phyloP scores from a whole-genome alignment of 2,888 invertebrate species.

The Napeogenes sylphis region DNA sequence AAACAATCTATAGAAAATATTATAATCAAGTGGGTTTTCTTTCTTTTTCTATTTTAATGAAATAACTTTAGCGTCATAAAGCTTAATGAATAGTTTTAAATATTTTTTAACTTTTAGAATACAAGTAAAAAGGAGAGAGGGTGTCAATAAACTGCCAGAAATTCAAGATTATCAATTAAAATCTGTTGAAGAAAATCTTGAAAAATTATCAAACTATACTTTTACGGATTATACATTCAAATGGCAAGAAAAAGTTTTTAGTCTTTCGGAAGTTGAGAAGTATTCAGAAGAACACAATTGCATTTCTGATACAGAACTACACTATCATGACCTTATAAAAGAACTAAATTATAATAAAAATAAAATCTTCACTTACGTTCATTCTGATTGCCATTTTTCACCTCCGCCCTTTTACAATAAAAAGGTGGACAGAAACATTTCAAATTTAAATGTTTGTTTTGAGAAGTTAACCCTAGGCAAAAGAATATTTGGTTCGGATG shows the following conservation, averaged over 20 bases:
- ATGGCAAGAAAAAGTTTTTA: slow-evolving; percentile 87
- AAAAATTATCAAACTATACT: slow-evolving; percentile 37
- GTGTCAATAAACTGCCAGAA: slow-evolving; percentile 55
- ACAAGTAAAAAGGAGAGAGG: slow-evolving; percentile 54
- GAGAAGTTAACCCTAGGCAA: slow-evolving; percentile 44
- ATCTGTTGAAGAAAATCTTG: slow-evolving; percentile 36
- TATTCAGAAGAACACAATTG: slow-evolving; percentile 81
- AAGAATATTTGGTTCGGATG: slow-evolving; percentile 35
- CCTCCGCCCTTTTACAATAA: slow-evolving; percentile 48
- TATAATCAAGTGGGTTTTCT: slow-evolving; percentile 66
- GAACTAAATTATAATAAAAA: slow-evolving; percentile 49
- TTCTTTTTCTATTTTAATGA: neutral
- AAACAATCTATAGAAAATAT: slow-evolving; percentile 69
- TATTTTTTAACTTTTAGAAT: slow-evolving; percentile 46
- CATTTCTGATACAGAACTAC: slow-evolving; percentile 74
- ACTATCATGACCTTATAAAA: slow-evolving; percentile 49
- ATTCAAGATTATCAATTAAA: slow-evolving; percentile 55
- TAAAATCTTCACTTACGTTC: slow-evolving; percentile 76
- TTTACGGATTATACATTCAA: slow-evolving; percentile 65
- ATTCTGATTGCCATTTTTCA: slow-evolving; percentile 73
- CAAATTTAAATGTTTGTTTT: slow-evolving; percentile 44
- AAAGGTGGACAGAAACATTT: slow-evolving; percentile 25
- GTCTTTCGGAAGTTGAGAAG: slow-evolving; percentile 77
- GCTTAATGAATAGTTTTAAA: neutral
- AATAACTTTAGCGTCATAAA: neutral